Percentiles rank a stretch among this genome's conserved stretches.
Evolutionary conservation across 1,140 invertebrate species (phyloP).

Genomic region (Ooceraea biroi): DNA sequence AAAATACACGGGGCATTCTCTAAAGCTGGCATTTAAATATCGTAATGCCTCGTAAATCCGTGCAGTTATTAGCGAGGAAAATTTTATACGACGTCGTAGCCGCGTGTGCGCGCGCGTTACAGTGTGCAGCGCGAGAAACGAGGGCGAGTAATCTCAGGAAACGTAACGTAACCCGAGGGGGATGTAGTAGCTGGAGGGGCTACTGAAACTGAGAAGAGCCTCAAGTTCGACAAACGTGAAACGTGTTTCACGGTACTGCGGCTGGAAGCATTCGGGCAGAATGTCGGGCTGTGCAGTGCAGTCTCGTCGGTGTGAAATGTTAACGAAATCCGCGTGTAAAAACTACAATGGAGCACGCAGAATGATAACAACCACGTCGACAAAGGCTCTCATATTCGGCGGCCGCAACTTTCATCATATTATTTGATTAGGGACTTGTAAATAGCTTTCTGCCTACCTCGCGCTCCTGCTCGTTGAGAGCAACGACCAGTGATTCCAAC

Average conservation of each 20-base stretch:
- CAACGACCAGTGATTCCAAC: not conserved
- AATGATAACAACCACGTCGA: not conserved
- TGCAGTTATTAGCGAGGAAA: constrained; percentile 28
- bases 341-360: not conserved
- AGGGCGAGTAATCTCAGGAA: constrained; percentile 13
- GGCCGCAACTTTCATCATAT: constrained; percentile 27
- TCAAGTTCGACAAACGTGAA: constrained; percentile 27
- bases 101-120: no score
- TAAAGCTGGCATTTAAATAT: constrained; percentile 44
- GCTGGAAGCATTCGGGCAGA: not conserved
- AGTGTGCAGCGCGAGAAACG: constrained; percentile 17
- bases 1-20: not conserved
- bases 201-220: constrained; percentile 27
- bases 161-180: not conserved
- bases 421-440: constrained; percentile 41
- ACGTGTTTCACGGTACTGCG: not conserved
- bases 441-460: not conserved
- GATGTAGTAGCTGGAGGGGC: no score
- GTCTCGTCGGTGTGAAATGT: no score
- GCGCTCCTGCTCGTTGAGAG: not conserved
- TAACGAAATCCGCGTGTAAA: constrained; percentile 3
- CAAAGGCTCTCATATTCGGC: not conserved
- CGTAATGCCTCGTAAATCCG: constrained; percentile 35
- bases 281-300: not conserved
- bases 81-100: not conserved